Evolutionary conservation across 2,113 vertebrate genomes (phyloP), one percentile per base, ranked within the genome.

Genomic region (Phyllopteryx taeniolatus): DNA sequence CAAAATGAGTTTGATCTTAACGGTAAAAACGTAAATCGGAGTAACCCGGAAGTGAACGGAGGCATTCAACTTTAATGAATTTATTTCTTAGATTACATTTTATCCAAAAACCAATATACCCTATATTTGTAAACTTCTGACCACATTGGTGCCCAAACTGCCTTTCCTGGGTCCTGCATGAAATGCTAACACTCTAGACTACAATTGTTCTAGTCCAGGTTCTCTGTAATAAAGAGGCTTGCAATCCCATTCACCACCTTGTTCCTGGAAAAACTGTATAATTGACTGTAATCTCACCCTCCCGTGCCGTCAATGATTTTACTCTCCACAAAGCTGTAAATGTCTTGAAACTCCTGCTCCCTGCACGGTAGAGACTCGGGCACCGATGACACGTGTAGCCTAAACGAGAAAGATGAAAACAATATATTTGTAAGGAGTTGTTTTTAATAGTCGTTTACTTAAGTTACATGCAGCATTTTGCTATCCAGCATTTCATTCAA

Each of bases 311-410:
- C 96, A 11, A 94, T 75, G 76, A 99, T 91, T 88, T 98, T 99
- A 86, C 96, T 96, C 89, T 99, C 96, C 90, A 99, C 96, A 72
- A 98, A 99, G 83, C 87, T 96, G 89, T 96, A 98, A 75, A 99
- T 94, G 87, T 98, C 94, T 77, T 98, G 95, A 74, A 97, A 99
- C 88, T 99, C 98, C 86, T 96, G 94, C 85, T 99, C 98, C 74
- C 97, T 93, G 85, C 96, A 99, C 20, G 98, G 97, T 68, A 99
- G 92, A 20, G 95, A 96, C 72, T 97, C 95, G 0, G 97, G 97
- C 63, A 98, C 74, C 1, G 95, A 89, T 74, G 96, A 97, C 78
- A 98, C 96, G 46, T 99, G 97, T 20, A 99, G 84, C 86, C 97
- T 73, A 74, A 14, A 2, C 4, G 31, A n/a, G 74, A 67, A 49